A percentile compares a stretch with the other conserved stretches of the same genome.
These are phyloP conservation scores for Hirundo rustica DNA, from an alignment of 2,797 vertebrate species.

Conservation along the genomic window DNA sequence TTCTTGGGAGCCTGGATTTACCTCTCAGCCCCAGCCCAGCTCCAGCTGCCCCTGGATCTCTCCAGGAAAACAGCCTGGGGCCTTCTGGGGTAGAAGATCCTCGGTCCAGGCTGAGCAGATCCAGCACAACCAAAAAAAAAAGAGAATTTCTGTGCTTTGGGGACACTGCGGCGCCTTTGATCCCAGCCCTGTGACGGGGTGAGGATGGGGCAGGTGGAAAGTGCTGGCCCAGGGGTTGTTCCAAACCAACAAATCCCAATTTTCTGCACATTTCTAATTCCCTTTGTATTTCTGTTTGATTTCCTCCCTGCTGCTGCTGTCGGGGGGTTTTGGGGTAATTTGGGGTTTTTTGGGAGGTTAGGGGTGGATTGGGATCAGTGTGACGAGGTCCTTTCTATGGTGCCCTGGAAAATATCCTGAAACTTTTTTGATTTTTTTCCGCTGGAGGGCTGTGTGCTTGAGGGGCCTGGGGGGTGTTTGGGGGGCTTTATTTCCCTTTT, in stretches of 20 bases:
- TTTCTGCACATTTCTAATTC: not conserved
- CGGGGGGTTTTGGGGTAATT: rapidly evolving
- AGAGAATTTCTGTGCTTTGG: not conserved
- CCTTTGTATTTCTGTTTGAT: not conserved
- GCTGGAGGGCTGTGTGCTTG: not conserved
- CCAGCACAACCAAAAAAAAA: not conserved
- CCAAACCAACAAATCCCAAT: rapidly evolving
- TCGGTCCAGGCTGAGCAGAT: not conserved
- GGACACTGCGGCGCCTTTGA: not conserved
- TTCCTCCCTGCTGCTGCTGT: not conserved
- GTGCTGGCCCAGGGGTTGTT: not conserved
- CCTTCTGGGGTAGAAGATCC: not conserved
- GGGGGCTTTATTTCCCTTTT: not conserved
- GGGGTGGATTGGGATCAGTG: not conserved
- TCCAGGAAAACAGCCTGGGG: not conserved
- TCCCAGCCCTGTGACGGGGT: not conserved
- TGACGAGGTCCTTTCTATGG: not conserved
- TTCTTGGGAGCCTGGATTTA: not conserved
- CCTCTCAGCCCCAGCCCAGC: not conserved
- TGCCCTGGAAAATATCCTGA: not conserved
- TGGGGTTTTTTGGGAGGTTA: not conserved
- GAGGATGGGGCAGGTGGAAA: not conserved
- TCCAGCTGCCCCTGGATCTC: not conserved
- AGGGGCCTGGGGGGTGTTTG: not conserved
- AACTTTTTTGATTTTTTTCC: not conserved